phyloP scores from a whole-genome alignment of 1,140 invertebrate genomes.

The Paraescarpia echinospica region DNA sequence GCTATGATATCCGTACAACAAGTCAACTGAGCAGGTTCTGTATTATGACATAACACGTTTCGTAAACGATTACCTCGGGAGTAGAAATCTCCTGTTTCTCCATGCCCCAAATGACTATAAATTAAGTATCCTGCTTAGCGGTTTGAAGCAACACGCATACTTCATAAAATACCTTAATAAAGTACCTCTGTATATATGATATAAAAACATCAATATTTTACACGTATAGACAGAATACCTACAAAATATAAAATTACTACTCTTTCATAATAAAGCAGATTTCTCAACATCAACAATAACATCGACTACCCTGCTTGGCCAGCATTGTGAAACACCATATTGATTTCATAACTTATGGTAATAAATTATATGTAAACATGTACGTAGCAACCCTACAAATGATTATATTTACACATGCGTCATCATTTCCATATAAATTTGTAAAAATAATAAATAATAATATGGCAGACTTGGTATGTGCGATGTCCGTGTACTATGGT shows the following conservation, averaged over 20 bases:
- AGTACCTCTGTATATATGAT: neutral
- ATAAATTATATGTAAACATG: neutral
- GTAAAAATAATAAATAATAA: neutral
- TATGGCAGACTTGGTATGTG: neutral
- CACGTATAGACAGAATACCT: no score
- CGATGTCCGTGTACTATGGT: neutral
- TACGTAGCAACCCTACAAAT: neutral
- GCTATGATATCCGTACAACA: neutral
- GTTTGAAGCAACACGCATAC: neutral
- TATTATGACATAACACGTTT: neutral
- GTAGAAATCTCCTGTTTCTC: no score
- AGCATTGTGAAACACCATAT: neutral
- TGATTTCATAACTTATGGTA: neutral
- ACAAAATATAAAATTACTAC: no score
- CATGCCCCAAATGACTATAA: no score
- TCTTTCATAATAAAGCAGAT: no score
- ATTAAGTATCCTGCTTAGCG: no score
- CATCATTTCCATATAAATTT: no score
- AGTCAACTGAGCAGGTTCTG: no score
- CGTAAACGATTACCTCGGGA: no score
- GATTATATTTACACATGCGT: neutral
- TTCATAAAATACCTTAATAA: neutral
- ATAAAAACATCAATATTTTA: neutral
- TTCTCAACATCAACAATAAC: no score
- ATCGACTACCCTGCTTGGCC: no score